Evolutionary conservation across 2,888 invertebrate species (phyloP).

Genomic region (Sisyra nigra): DNA sequence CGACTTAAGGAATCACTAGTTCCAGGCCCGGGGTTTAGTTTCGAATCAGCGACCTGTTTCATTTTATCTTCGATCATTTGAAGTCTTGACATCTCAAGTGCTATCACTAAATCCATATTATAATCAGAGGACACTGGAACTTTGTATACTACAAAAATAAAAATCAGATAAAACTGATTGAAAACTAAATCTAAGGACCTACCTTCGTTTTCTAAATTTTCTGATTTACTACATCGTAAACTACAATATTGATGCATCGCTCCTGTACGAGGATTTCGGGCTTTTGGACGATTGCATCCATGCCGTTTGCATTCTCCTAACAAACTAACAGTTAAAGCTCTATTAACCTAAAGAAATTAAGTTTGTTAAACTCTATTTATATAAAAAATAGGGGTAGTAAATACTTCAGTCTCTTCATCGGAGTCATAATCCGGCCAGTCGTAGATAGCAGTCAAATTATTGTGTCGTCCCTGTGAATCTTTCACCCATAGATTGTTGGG

Average conservation of each 20-base stretch:
- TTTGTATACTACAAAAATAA: slow-evolving; percentile 16
- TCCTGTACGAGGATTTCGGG: slow-evolving; percentile 31
- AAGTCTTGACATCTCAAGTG: slow-evolving; percentile 48
- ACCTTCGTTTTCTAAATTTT: slow-evolving; percentile 20
- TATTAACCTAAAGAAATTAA: slow-evolving; percentile 16
- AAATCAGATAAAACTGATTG: background rate
- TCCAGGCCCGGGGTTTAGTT: slow-evolving; percentile 20
- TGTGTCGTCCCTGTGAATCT: slow-evolving; percentile 32
- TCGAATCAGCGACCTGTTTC: slow-evolving; percentile 22
- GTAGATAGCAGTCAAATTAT: slow-evolving; percentile 32
- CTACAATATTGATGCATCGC: slow-evolving; percentile 37
- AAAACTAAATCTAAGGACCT: background rate
- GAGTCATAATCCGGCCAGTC: slow-evolving; percentile 46
- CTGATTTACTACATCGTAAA: slow-evolving; percentile 26
- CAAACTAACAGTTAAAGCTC: slow-evolving; percentile 22
- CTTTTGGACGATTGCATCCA: slow-evolving; percentile 27
- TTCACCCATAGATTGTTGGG: slow-evolving; percentile 35
- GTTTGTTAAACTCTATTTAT: background rate
- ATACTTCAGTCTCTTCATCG: slow-evolving; percentile 29
- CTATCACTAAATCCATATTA: slow-evolving; percentile 45
- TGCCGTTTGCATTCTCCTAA: slow-evolving; percentile 26
- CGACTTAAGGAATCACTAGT: slow-evolving; percentile 20
- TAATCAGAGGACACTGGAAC: slow-evolving; percentile 28
- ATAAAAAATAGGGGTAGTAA: background rate
- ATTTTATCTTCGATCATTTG: slow-evolving; percentile 45